phyloP scores from a whole-genome alignment of 2,113 vertebrate species.

The Calyptommatus sinebrachiatus region DNA sequence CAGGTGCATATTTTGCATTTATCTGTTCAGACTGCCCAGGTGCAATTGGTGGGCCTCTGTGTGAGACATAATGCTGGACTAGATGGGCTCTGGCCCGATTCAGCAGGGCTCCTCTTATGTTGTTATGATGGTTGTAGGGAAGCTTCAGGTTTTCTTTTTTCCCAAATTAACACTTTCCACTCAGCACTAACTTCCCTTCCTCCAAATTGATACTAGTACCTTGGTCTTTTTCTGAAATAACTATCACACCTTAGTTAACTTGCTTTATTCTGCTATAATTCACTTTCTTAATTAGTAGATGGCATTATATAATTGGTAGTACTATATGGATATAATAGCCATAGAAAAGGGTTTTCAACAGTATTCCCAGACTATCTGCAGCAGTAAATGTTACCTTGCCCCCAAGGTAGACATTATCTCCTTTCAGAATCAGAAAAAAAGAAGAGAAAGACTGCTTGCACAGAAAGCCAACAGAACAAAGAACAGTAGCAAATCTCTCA shows the following conservation, averaged over 20 bases:
- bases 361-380: not conserved
- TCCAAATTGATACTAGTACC: not conserved
- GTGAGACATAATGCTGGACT: too few species aligned
- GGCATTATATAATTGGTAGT: not conserved
- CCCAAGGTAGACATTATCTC: not conserved
- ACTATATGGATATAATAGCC: not conserved
- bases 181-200: not conserved
- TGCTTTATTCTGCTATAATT: not conserved
- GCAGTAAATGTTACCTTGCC: not conserved
- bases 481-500: not conserved
- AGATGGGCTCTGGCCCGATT: too few species aligned
- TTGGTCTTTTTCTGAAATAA: not conserved
- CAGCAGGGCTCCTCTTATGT: too few species aligned
- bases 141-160: not conserved
- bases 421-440: not conserved
- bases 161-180: not conserved
- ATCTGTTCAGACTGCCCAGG: too few species aligned
- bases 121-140: too few species aligned
- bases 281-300: not conserved
- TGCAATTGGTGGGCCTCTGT: too few species aligned
- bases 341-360: not conserved
- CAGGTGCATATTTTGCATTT: too few species aligned
- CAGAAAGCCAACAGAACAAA: not conserved
- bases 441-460: not conserved
- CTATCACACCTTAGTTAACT: not conserved